Conservation (phyloP, 2,888 invertebrate species). For the Anthophora plumipes region DNA sequence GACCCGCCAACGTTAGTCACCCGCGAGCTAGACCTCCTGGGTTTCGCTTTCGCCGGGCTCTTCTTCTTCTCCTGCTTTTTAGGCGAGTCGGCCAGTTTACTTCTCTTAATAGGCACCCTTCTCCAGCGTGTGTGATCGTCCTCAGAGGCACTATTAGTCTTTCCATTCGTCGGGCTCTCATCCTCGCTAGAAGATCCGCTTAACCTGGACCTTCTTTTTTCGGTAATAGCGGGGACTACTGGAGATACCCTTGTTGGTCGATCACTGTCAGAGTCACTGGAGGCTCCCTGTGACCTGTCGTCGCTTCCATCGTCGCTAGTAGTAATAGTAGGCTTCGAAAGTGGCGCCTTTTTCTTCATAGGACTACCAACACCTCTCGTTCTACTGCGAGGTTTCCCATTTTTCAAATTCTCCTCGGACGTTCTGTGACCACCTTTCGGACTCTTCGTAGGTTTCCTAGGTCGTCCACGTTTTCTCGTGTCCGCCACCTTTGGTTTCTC, state of each 20-base stretch:
- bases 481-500: slow-evolving; percentile 83
- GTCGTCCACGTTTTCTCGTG: slow-evolving; percentile 85
- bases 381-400: slow-evolving; percentile 72
- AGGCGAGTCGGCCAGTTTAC: slow-evolving; percentile 76
- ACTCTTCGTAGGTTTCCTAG: slow-evolving; percentile 85
- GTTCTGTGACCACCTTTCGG: slow-evolving; percentile 75
- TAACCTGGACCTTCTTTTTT: slow-evolving; percentile 70
- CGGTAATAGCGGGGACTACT: slow-evolving; percentile 49
- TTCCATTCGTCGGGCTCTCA: slow-evolving; percentile 68
- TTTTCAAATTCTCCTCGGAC: slow-evolving; percentile 73
- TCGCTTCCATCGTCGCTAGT: slow-evolving; percentile 83
- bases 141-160: slow-evolving; percentile 74
- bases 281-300: slow-evolving; percentile 72
- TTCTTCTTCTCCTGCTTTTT: slow-evolving; percentile 81
- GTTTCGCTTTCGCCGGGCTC: slow-evolving; percentile 83
- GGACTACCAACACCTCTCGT: slow-evolving; percentile 60
- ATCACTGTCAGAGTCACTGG: slow-evolving; percentile 84
- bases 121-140: slow-evolving; percentile 78
- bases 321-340: slow-evolving; percentile 82
- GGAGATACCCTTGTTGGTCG: slow-evolving; percentile 63
- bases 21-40: slow-evolving; percentile 78
- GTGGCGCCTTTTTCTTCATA: slow-evolving; percentile 83
- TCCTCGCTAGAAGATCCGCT: slow-evolving; percentile 80
- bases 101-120: slow-evolving; percentile 76
- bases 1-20: slow-evolving; percentile 77